These are phyloP conservation scores for Euclidia mi DNA, from an alignment of 2,888 invertebrate genomes.

Conservation along the genomic window DNA sequence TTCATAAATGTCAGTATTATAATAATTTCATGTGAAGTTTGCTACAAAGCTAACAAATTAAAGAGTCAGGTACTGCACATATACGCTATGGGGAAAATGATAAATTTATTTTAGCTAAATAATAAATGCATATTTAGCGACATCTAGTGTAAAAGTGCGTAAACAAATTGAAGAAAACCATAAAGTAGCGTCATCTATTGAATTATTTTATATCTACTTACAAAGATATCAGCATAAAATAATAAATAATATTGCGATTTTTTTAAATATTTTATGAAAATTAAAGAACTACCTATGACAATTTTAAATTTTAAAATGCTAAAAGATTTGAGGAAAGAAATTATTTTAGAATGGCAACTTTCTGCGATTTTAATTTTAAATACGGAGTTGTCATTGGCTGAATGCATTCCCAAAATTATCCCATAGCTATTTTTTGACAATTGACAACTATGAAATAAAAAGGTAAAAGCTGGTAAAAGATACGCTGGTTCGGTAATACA, in stretches of 20 bases:
- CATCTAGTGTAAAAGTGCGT: constrained; percentile 27
- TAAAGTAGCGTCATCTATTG: constrained; percentile 31
- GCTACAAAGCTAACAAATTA: constrained; percentile 19
- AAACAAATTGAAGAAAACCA: not conserved
- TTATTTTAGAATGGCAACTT: constrained; percentile 17
- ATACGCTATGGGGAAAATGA: not conserved
- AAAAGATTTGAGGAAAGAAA: no score
- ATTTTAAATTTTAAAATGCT: no score
- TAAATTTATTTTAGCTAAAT: constrained; percentile 21
- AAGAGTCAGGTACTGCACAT: not conserved
- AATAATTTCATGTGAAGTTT: constrained; percentile 21
- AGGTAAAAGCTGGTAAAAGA: no score
- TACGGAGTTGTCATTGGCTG: constrained; percentile 25
- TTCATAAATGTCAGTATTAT: constrained; percentile 22
- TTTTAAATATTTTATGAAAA: no score
- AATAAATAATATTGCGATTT: no score
- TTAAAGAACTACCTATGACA: no score
- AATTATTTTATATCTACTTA: no score
- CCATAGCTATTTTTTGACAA: constrained; percentile 16
- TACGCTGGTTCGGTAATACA: not conserved
- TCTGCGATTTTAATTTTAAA: constrained; percentile 26
- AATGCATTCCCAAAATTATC: not conserved
- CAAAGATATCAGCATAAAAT: no score
- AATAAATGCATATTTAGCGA: constrained; percentile 17
- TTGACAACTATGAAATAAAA: not conserved